Percentiles rank a stretch among this genome's conserved stretches.
phyloP scores from a whole-genome alignment of 2,797 vertebrate genomes.

The Anguilla anguilla region DNA sequence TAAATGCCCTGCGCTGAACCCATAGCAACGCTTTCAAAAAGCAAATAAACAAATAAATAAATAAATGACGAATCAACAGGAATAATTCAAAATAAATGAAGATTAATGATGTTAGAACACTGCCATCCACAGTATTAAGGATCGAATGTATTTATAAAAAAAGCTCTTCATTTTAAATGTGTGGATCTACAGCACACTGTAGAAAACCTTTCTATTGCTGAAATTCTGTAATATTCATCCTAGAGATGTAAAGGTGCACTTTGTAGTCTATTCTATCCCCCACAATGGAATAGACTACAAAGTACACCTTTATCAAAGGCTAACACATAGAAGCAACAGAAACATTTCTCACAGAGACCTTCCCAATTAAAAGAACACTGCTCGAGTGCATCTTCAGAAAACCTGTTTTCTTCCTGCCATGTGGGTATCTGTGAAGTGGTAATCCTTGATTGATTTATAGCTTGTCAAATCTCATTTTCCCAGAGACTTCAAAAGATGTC shows the following conservation, averaged over 20 bases:
- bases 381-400: conserved; percentile 2
- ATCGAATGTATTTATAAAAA: neutral
- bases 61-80: neutral
- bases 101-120: neutral
- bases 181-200: neutral
- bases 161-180: neutral
- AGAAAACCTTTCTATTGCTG: neutral
- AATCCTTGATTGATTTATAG: conserved; percentile 23
- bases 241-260: neutral
- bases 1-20: neutral
- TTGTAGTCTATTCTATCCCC: neutral
- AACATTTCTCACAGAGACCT: neutral
- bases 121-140: neutral
- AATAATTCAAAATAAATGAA: neutral
- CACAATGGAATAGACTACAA: neutral
- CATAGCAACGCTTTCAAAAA: neutral
- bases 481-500: conserved; percentile 19
- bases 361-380: conserved; percentile 14
- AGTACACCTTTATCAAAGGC: conserved; percentile 9
- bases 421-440: conserved; percentile 10
- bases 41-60: neutral
- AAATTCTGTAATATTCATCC: neutral
- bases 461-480: conserved; percentile 19
- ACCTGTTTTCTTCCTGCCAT: neutral
- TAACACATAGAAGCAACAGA: neutral